A percentile compares a stretch with the other conserved stretches of the same genome.
phyloP scores from a whole-genome alignment of 2,113 vertebrate species.

The Polypterus senegalus region DNA sequence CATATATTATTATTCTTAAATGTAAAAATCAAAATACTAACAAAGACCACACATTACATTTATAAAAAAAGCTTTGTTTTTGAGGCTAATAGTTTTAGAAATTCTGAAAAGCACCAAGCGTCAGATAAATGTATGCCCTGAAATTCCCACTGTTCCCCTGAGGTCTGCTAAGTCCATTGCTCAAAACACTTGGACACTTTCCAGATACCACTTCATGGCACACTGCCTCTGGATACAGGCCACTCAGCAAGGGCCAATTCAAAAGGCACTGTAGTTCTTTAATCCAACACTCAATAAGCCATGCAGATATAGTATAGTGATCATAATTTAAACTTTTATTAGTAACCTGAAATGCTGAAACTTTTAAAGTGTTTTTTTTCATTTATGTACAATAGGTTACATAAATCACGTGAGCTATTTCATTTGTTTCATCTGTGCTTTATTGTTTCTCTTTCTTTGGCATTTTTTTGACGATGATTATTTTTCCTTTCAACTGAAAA shows the following conservation, averaged over 20 bases:
- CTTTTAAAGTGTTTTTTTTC: background rate
- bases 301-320: background rate
- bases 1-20: too few relatives aligned
- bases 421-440: too few relatives aligned
- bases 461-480: too few relatives aligned
- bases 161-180: background rate
- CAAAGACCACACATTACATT: too few relatives aligned
- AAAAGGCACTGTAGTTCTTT: constrained; percentile 1
- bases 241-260: constrained; percentile 5
- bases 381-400: background rate
- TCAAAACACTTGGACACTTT: background rate
- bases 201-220: background rate
- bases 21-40: too few relatives aligned
- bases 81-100: background rate
- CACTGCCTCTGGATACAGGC: background rate
- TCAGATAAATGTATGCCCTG: background rate
- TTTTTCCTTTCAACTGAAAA: too few relatives aligned
- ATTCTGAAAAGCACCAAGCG: background rate
- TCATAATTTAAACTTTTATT: background rate
- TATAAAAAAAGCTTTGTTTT: background rate
- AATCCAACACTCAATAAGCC: constrained; percentile 5
- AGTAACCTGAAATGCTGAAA: constrained; percentile 1
- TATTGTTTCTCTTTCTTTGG: too few relatives aligned
- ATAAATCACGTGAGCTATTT: too few relatives aligned
- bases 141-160: background rate